Conservation (phyloP, 53 echinoderm and acorn worm genomes). For the Holothuria leucospilota region DNA sequence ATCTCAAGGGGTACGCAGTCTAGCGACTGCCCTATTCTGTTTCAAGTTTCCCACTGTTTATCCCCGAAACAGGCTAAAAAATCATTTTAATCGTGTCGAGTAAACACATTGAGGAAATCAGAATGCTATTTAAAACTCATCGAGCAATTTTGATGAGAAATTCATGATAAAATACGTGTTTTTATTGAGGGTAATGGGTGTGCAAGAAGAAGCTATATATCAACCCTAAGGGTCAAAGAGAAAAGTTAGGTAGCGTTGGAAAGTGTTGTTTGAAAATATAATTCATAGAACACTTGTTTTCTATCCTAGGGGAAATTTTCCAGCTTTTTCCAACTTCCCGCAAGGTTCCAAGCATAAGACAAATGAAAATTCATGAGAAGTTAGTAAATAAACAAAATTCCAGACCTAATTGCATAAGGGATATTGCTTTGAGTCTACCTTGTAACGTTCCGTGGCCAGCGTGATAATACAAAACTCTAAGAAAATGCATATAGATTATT, state of each 20-base stretch:
- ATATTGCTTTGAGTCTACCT: conserved; percentile 33
- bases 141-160: conserved; percentile 20
- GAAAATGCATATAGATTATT: conserved; percentile 37
- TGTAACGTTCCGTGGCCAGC: conserved; percentile 40
- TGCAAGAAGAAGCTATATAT: background rate
- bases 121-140: conserved; percentile 42
- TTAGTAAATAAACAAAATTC: conserved; percentile 34
- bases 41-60: background rate
- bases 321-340: conserved; percentile 13
- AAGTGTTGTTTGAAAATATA: conserved; percentile 47
- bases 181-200: conserved; percentile 36
- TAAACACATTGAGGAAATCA: conserved; percentile 37
- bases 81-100: conserved; percentile 25
- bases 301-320: conserved; percentile 37
- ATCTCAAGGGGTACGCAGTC: conserved; percentile 16
- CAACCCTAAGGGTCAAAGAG: background rate
- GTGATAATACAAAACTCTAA: conserved; percentile 31
- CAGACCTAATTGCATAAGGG: conserved; percentile 39
- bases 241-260: conserved; percentile 32
- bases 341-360: conserved; percentile 26
- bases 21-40: background rate
- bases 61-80: conserved; percentile 10
- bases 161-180: conserved; percentile 21
- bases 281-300: conserved; percentile 44
- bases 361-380: conserved; percentile 31